Evolutionary conservation across 1,140 invertebrate species (phyloP), one percentile per base, ranked within the genome.

Genomic region (Epicauta chinensis): DNA sequence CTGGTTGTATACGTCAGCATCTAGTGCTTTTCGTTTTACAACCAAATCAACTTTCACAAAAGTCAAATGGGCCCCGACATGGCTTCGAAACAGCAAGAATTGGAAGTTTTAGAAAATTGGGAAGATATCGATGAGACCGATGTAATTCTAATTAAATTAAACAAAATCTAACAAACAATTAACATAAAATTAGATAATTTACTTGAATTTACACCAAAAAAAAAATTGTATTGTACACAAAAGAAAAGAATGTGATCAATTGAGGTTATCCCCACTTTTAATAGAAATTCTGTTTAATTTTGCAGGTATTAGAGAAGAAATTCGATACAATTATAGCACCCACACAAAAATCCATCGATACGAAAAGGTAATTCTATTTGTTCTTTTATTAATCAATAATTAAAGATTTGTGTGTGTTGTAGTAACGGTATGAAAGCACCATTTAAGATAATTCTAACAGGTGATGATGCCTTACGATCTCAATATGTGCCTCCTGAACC

Each of bases 401-500:
- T 34, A 36, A n/a, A n/a, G n/a, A n/a, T n/a, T n/a, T n/a, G n/a
- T n/a, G 35, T 51, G 55, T 34, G 16, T 56, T 60, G 45, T 48
- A 58, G 58, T 59, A 66, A 62, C 52, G 56, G 59, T 35, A 50
- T 59, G 30, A 60, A 52, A 38, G 50, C 56, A 44, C 60, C 64
- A 39, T 57, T 70, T 35, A 65, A 63, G 48, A 63, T 71, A 15
- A 65, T 66, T 44, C 47, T 71, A 44, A 65, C 61, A 14, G 67
- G 68, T 17, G 69, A 71, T 23, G 69, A 71, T 60, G 68, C 68
- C 37, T 62, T 69, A 52, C 58, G 69, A 56, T 64, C 68, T 43
- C 68, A 69, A 42, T 69, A 68, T 53, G 75, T 78, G 53, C 77
- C 81, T 60, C 81, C 81, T 52, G 83, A 82, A 68, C 85, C 87